Conservation (phyloP, 1,140 invertebrate species). For the Drosophila triauraria region DNA sequence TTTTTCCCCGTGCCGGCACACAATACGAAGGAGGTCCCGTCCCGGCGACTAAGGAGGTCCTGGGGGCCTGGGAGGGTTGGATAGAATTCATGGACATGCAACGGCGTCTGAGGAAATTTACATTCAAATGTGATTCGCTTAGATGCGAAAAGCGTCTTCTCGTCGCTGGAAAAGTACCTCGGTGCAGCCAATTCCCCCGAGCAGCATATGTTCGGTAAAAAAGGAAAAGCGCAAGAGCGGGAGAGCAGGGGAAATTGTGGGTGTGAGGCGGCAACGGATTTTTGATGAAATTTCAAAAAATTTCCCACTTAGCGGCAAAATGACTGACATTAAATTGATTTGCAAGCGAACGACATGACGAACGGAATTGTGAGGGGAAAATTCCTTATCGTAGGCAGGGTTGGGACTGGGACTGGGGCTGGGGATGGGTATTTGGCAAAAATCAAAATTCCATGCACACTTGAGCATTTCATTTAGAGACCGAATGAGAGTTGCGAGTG, state of each 20-base stretch:
- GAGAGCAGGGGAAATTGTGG: background rate
- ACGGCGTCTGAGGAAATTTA: conserved; percentile 78
- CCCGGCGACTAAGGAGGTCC: conserved; percentile 46
- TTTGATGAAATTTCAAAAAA: conserved; percentile 85
- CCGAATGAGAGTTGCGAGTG: conserved; percentile 50
- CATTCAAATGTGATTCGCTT: conserved; percentile 84
- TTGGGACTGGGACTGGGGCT: background rate
- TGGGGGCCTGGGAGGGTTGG: conserved; percentile 40
- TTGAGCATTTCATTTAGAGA: conserved; percentile 84
- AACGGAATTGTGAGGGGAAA: conserved; percentile 55
- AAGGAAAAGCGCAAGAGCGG: conserved; percentile 17
- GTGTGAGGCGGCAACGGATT: conserved; percentile 58
- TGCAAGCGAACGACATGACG: conserved; percentile 84
- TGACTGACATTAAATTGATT: conserved; percentile 85
- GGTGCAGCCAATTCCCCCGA: conserved; percentile 78
- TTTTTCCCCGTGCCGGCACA: conserved; percentile 51
- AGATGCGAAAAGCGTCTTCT: conserved; percentile 64
- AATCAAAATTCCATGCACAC: conserved; percentile 85
- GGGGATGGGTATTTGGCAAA: conserved; percentile 56
- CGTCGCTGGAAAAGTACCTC: conserved; percentile 59
- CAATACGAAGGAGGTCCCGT: conserved; percentile 37
- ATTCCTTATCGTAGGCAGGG: conserved; percentile 23
- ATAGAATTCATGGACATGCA: conserved; percentile 83
- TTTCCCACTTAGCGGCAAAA: conserved; percentile 79
- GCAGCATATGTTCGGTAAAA: conserved; percentile 74